These are phyloP conservation scores for Pristionchus mayeri DNA, from an alignment of 2,888 invertebrate genomes.

Conservation along the genomic window DNA sequence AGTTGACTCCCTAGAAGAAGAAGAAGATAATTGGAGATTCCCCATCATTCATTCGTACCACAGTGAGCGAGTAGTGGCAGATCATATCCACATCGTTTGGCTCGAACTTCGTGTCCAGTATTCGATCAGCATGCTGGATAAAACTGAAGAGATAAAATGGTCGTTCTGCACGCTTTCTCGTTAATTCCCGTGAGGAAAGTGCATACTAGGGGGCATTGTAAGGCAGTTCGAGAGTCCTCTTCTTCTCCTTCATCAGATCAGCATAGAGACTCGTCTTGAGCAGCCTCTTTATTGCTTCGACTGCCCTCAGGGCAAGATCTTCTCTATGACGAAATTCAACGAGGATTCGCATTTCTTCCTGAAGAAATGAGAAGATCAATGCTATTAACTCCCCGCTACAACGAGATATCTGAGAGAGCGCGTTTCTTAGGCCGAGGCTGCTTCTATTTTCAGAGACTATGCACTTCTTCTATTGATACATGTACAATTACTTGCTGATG, in stretches of 20 bases:
- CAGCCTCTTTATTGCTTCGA: slow-evolving; percentile 27
- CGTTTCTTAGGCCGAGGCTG: too few relatives aligned
- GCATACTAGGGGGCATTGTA: slow-evolving; percentile 26
- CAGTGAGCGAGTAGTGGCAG: slow-evolving; percentile 58
- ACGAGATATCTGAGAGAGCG: too few relatives aligned
- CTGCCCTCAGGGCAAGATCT: slow-evolving; percentile 1
- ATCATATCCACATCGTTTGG: slow-evolving; percentile 62
- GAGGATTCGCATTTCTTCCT: background rate
- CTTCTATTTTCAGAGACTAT: too few relatives aligned
- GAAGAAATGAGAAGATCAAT: background rate
- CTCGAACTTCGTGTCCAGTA: slow-evolving; percentile 52
- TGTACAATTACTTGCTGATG: too few relatives aligned
- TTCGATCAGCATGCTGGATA: slow-evolving; percentile 44
- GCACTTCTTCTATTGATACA: too few relatives aligned
- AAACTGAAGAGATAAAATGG: background rate
- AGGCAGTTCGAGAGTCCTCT: slow-evolving; percentile 23
- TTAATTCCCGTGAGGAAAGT: background rate
- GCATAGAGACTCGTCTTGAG: background rate
- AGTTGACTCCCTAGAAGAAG: slow-evolving; percentile 55
- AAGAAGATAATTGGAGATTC: too few relatives aligned
- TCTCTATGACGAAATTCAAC: slow-evolving; percentile 26
- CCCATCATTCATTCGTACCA: too few relatives aligned
- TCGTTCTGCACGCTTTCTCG: too few relatives aligned
- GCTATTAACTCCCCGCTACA: too few relatives aligned
- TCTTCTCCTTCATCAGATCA: background rate